Evolutionary conservation across 2,797 vertebrate species (phyloP).

Genomic region (Phrynocephalus vlangalii): DNA sequence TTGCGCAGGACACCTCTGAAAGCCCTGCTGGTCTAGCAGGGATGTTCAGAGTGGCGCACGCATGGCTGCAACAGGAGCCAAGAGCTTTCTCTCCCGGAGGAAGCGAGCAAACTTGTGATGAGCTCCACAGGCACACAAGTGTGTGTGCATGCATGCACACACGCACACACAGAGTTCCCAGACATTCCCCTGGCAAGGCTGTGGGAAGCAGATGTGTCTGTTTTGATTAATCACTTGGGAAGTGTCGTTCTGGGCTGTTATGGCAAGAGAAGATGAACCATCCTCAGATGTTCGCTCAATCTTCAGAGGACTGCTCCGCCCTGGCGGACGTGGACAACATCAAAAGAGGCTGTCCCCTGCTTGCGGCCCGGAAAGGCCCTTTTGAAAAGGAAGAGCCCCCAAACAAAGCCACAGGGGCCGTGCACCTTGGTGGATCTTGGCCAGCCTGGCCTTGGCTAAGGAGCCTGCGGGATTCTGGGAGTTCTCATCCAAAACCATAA

Average conservation of each 20-base stretch:
- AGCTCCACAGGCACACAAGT: neutral
- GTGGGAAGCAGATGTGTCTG: conserved; percentile 61
- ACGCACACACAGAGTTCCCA: conserved; percentile 29
- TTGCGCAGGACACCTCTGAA: conserved; percentile 39
- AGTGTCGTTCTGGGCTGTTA: conserved; percentile 60
- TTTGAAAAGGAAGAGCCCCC: too few relatives aligned
- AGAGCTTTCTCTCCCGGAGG: conserved; percentile 44
- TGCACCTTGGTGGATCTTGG: too few relatives aligned
- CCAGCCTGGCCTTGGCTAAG: too few relatives aligned
- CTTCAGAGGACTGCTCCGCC: neutral
- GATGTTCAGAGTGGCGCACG: conserved; percentile 8
- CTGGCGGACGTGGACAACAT: too few relatives aligned
- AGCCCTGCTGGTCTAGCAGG: conserved; percentile 45
- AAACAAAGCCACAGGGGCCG: too few relatives aligned
- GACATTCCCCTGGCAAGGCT: conserved; percentile 59
- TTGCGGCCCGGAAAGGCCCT: too few relatives aligned
- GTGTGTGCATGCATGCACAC: neutral
- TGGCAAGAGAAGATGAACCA: conserved; percentile 71
- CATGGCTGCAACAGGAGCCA: conserved; percentile 40
- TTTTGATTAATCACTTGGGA: conserved; percentile 43
- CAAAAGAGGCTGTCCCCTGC: too few relatives aligned
- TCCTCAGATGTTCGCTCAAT: neutral
- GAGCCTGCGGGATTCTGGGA: too few relatives aligned
- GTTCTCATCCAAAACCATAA: too few relatives aligned
- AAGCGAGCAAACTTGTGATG: conserved; percentile 49